Conservation (phyloP, 92 coral and sea anemone species). For the Parazoanthus atlanticus region DNA sequence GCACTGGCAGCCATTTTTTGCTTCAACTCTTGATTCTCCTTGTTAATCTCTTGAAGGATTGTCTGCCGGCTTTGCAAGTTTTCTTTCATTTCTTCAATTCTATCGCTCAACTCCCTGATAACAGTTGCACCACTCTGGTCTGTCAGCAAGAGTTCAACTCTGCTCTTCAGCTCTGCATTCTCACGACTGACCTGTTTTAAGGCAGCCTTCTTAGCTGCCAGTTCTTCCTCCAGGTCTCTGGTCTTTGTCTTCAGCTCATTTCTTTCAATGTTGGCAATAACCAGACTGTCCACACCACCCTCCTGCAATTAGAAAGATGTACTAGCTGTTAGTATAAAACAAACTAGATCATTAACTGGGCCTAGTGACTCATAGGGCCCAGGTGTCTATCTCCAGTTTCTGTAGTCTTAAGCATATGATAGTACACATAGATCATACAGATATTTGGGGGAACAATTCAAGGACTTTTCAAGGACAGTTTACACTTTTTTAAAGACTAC, state of each 20-base stretch:
- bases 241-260: conserved; percentile 89
- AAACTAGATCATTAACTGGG: not conserved
- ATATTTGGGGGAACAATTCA: too few relatives aligned
- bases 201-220: conserved; percentile 92
- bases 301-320: conserved; percentile 60
- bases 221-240: conserved; percentile 92
- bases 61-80: conserved; percentile 75
- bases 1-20: conserved; percentile 67
- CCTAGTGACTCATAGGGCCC: too few relatives aligned
- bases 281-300: conserved; percentile 92
- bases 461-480: too few relatives aligned
- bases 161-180: conserved; percentile 91
- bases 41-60: conserved; percentile 81
- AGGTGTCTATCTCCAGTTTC: too few relatives aligned
- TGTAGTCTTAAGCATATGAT: too few relatives aligned
- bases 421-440: too few relatives aligned
- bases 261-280: conserved; percentile 90
- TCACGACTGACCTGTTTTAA: conserved; percentile 95
- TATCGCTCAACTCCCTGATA: conserved; percentile 74
- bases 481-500: too few relatives aligned
- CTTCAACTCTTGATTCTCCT: conserved; percentile 83
- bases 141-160: conserved; percentile 70
- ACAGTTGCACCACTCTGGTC: conserved; percentile 86
- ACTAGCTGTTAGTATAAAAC: not conserved
- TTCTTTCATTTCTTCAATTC: conserved; percentile 77